Percentiles rank a stretch among this genome's conserved stretches.
Conservation (phyloP, 2,797 vertebrate species). For the Octomys mimax region DNA sequence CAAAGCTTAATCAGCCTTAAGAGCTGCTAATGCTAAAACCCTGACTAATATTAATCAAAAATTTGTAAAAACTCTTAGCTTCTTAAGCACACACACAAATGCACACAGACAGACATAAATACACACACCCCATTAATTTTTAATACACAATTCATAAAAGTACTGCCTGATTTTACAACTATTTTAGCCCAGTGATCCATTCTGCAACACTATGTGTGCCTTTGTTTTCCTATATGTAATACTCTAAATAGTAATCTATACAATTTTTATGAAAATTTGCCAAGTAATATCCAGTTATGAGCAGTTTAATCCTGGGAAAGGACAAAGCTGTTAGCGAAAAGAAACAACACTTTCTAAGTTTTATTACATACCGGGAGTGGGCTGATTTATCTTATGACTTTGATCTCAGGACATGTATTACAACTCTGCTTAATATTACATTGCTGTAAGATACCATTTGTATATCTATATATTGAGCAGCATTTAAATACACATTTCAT, state of each 20-base stretch:
- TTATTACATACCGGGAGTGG: not conserved
- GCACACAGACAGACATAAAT: not conserved
- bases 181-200: not conserved
- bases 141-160: conserved; percentile 60
- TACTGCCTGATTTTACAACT: conserved; percentile 50
- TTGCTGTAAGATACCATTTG: not conserved
- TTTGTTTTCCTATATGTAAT: not conserved
- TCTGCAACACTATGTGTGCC: not conserved
- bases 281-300: not conserved
- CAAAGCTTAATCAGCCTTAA: conserved; percentile 92
- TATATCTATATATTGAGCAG: not conserved
- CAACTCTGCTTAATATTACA: not conserved
- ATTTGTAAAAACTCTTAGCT: conserved; percentile 76
- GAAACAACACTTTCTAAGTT: not conserved
- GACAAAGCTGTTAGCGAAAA: not conserved
- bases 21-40: conserved; percentile 90
- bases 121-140: conserved; percentile 70
- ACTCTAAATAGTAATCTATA: not conserved
- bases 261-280: not conserved
- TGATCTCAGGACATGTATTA: not conserved
- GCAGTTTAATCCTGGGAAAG: not conserved
- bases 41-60: conserved; percentile 90
- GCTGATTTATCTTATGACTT: not conserved
- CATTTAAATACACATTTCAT: not conserved
- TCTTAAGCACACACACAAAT: conserved; percentile 74